Evolutionary conservation across 2,797 vertebrate species (phyloP).

Genomic region (Diplodus sargus): DNA sequence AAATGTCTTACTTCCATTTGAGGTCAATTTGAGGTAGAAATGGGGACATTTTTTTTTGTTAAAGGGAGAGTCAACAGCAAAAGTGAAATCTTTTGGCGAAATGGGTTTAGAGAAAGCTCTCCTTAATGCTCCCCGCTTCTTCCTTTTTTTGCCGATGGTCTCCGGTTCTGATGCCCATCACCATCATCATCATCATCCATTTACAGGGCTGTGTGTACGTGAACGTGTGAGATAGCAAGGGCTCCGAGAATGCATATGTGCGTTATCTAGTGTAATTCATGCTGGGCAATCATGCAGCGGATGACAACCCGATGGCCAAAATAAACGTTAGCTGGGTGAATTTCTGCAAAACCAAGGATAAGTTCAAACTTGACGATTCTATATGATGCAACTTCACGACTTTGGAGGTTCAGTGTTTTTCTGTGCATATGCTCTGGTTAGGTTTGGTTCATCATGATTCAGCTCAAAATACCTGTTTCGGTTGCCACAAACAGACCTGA

Average conservation of each 20-base stretch:
- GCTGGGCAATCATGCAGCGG: background rate
- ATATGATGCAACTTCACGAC: no score
- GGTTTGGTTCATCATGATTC: no score
- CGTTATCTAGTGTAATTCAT: slow-evolving; percentile 1
- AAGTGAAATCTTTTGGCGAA: slow-evolving; percentile 23
- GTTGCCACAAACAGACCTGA: no score
- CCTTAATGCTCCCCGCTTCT: slow-evolving; percentile 8
- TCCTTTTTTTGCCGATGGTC: background rate
- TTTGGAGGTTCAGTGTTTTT: no score
- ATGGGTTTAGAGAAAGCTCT: slow-evolving; percentile 31
- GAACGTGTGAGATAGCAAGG: background rate
- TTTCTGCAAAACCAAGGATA: no score
- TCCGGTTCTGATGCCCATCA: background rate
- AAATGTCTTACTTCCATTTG: slow-evolving; percentile 61
- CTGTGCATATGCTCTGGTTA: no score
- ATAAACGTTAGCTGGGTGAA: no score
- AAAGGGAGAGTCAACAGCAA: slow-evolving; percentile 24
- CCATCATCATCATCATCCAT: slow-evolving; percentile 14
- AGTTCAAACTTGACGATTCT: no score
- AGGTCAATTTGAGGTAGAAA: slow-evolving; percentile 54
- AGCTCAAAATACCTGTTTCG: no score
- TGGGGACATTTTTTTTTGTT: slow-evolving; percentile 48
- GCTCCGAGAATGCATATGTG: background rate
- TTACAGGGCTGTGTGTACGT: background rate
- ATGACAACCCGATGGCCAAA: background rate